Conservation (phyloP, 2,797 vertebrate species). For the Erethizon dorsatum region DNA sequence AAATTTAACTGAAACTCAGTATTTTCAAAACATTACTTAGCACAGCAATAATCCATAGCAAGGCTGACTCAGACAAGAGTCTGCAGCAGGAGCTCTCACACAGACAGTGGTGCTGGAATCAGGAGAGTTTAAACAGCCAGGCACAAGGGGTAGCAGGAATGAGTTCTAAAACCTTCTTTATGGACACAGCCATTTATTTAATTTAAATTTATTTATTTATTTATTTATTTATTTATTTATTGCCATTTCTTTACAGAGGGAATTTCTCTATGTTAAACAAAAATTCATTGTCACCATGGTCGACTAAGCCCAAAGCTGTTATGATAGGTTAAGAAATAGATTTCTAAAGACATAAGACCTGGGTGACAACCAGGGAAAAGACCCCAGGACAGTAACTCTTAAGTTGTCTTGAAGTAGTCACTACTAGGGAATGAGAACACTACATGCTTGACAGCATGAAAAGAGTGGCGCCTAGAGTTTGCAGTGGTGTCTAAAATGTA, state of each 20-base stretch:
- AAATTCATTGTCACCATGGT: neutral
- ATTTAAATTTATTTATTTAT: too few relatives aligned
- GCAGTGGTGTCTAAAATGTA: neutral
- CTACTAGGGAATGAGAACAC: neutral
- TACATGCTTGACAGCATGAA: neutral
- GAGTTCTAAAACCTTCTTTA: neutral
- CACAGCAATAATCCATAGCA: neutral
- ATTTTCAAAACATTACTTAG: slow-evolving; percentile 25
- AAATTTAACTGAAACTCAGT: slow-evolving; percentile 13
- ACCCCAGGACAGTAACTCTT: neutral
- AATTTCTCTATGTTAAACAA: neutral
- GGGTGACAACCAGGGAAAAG: neutral
- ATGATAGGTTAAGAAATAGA: neutral
- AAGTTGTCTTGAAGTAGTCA: neutral
- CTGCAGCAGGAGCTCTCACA: neutral
- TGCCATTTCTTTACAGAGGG: neutral
- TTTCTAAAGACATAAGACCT: neutral
- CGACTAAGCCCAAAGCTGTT: neutral
- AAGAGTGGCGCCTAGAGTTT: neutral
- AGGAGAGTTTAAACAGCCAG: neutral
- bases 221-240: too few relatives aligned
- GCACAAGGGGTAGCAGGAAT: neutral
- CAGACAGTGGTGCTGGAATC: neutral
- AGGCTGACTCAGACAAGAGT: neutral
- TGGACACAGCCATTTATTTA: neutral